phyloP scores from a whole-genome alignment of 2,888 invertebrate genomes.

The Ectemnius cavifrons region DNA sequence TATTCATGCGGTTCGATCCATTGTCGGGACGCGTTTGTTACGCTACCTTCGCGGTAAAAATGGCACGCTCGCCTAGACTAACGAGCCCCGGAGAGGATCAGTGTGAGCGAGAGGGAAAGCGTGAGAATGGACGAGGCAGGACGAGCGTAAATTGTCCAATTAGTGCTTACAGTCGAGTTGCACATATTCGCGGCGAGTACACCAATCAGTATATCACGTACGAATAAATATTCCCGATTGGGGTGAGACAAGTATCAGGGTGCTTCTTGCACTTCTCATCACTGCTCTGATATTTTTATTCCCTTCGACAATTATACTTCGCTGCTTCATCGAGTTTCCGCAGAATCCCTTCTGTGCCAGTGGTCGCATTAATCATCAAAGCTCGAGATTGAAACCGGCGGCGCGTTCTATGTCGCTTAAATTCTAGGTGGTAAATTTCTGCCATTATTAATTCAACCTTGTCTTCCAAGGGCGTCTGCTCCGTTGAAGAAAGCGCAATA shows the following conservation, averaged over 20 bases:
- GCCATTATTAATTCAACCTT: too few relatives aligned
- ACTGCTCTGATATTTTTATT: not conserved
- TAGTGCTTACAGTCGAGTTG: not conserved
- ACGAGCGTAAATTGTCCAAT: constrained; percentile 13
- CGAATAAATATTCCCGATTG: constrained; percentile 34
- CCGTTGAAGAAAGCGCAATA: too few relatives aligned
- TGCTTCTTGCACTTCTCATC: not conserved
- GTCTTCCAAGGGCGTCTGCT: too few relatives aligned
- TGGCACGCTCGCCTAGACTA: too few relatives aligned
- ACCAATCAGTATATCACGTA: constrained; percentile 22
- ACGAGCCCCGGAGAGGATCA: too few relatives aligned
- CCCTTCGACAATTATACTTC: not conserved
- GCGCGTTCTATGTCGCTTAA: constrained; percentile 9
- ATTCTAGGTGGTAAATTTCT: too few relatives aligned
- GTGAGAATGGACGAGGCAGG: not conserved
- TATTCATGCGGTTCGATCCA: constrained; percentile 26
- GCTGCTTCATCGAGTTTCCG: not conserved
- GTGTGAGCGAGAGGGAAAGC: not conserved
- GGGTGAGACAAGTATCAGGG: not conserved
- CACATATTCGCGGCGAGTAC: constrained; percentile 14
- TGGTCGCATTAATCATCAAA: constrained; percentile 25
- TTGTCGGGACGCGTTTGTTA: not conserved
- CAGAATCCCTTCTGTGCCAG: not conserved
- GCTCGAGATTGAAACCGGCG: constrained; percentile 1
- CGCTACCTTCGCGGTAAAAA: too few relatives aligned